phyloP scores from a whole-genome alignment of 1,140 invertebrate species.

The Pollicipes pollicipes region DNA sequence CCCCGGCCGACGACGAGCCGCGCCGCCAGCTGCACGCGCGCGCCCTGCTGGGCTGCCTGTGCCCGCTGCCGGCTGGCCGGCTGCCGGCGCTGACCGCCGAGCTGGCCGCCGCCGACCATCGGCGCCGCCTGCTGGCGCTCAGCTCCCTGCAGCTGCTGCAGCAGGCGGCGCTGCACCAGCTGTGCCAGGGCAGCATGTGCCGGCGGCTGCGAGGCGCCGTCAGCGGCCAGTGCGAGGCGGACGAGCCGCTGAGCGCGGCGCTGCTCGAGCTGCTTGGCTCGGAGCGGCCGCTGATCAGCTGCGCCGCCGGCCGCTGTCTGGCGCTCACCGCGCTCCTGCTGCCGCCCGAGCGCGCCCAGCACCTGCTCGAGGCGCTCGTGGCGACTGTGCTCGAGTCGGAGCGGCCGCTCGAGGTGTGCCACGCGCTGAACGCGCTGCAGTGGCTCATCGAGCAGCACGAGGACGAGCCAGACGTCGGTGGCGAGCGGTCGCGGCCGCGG shows the following conservation, averaged over 20 bases:
- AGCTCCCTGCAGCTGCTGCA: constrained; percentile 1
- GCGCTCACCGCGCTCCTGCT: not conserved
- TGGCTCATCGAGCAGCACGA: not conserved
- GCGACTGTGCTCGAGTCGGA: not conserved
- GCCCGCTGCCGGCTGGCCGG: too few species aligned
- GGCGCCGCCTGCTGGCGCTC: constrained; percentile 1
- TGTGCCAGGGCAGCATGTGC: not conserved
- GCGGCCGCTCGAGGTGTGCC: not conserved
- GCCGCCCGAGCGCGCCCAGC: not conserved
- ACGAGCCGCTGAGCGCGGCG: not conserved
- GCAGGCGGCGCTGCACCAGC: not conserved
- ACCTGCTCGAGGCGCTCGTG: not conserved
- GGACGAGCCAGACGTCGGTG: too few species aligned
- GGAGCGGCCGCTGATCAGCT: not conserved
- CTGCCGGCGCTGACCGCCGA: not conserved
- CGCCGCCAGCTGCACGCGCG: not conserved
- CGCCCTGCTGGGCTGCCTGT: not conserved
- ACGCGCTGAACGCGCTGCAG: constrained; percentile 3
- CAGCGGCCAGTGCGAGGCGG: not conserved
- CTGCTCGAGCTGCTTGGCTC: not conserved
- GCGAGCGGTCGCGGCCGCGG: not conserved
- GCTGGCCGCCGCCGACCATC: not conserved
- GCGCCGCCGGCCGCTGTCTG: not conserved
- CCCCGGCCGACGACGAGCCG: not conserved
- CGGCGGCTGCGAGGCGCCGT: not conserved